Evolutionary conservation across 2,888 invertebrate species (phyloP), one percentile per base, ranked within the genome.

Genomic region (Sphinx pinastri): DNA sequence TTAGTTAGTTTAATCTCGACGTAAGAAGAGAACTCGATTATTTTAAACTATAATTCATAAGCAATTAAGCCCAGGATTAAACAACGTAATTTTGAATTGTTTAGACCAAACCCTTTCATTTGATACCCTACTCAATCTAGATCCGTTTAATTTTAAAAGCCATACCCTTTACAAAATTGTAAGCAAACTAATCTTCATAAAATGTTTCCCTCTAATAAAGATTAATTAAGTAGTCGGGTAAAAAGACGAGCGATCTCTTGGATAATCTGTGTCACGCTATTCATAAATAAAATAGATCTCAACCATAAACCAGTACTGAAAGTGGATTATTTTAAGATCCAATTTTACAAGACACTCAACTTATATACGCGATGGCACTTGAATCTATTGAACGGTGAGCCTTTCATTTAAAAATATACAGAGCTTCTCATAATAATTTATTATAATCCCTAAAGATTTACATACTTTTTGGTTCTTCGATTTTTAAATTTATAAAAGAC

Each of bases 261-360:
- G 0, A 55, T 38, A 58, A 38, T 58, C 31, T 11, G 31, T 58
- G 38, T 5, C 14, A 38, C 14, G 58, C 13, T 0, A 12, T 47
- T 13, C 49, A 63, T 63, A 69, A 54, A 63, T 69, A 69, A 54
- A 63, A 45, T 25, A 19, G 19, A 49, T 49, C 47, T 19, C 51
- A 59, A 10, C 38, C 25, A 69, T 68, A 77, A 77, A 74, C 49
- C 5, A 16, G 19, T 14, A 38, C 38, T 69, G 74, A 76, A 71
- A 25, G 63, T 11, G 72, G 78, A 75, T 80, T 74, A 75, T 71
- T 70, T 45, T 67, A 60, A 74, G 72, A 63, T 54, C 72, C 73
- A 75, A 77, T 80, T 79, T 77, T 79, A 79, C 75, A 74, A 73
- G 71, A 63, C 76, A 72, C 74, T 79, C 49, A 58, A 60, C 70